Percentiles rank a stretch among this genome's conserved stretches.
phyloP scores from a whole-genome alignment of 2,113 vertebrate species.

The Leuciscus idus region DNA sequence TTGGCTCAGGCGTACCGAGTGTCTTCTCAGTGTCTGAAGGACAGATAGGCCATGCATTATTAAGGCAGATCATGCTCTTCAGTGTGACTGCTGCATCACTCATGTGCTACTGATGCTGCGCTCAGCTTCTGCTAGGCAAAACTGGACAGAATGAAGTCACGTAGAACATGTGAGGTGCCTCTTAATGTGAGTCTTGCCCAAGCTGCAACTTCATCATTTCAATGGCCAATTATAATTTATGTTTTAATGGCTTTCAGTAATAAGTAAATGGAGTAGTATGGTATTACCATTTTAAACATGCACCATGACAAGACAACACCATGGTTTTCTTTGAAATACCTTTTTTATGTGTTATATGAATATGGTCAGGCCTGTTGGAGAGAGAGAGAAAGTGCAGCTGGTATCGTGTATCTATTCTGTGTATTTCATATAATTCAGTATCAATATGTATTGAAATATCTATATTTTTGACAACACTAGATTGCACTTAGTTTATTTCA shows the following conservation, averaged over 20 bases:
- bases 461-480: no score
- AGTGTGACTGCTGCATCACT: constrained; percentile 21
- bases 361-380: background rate
- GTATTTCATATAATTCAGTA: no score
- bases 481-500: no score
- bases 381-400: no score
- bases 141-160: background rate
- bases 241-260: no score
- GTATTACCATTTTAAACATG: no score
- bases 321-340: background rate
- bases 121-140: background rate
- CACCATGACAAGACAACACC: no score
- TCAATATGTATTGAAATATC: no score
- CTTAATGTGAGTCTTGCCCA: no score
- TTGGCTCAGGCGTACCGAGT: background rate
- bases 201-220: background rate
- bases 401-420: no score
- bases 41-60: constrained; percentile 44
- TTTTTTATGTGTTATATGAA: background rate
- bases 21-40: constrained; percentile 46
- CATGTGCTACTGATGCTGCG: constrained; percentile 16
- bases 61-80: constrained; percentile 43
- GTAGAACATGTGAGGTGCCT: background rate
- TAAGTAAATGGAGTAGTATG: no score
- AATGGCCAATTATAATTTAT: background rate